These are phyloP conservation scores for Pristis pectinata DNA, from an alignment of 2,797 vertebrate species.

Conservation along the genomic window DNA sequence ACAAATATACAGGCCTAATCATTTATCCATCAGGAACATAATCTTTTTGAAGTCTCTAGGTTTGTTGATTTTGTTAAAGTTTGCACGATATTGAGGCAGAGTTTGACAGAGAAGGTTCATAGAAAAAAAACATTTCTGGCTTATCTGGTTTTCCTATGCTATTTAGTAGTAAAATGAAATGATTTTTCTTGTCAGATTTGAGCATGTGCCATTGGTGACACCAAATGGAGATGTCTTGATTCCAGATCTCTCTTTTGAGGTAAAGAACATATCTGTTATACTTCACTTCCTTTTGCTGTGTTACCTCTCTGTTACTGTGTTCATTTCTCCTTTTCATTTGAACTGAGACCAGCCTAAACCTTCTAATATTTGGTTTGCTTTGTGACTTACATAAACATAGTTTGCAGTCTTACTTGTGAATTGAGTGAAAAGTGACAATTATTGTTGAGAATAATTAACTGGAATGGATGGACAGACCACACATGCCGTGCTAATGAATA, in stretches of 20 bases:
- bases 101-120: background rate
- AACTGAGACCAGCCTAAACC: background rate
- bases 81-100: background rate
- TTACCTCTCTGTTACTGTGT: background rate
- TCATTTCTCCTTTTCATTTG: background rate
- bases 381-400: background rate
- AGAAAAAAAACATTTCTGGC: constrained; percentile 28
- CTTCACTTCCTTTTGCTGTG: background rate
- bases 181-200: constrained; percentile 69
- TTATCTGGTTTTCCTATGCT: background rate
- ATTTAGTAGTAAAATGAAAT: background rate
- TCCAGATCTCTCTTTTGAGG: constrained; percentile 85
- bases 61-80: background rate
- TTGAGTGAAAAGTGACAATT: background rate
- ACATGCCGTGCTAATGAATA: background rate
- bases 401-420: background rate
- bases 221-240: constrained; percentile 95
- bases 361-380: background rate
- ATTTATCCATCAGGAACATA: too few species aligned
- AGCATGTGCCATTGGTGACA: constrained; percentile 83
- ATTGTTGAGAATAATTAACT: background rate
- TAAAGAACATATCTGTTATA: constrained; percentile 47
- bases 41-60: background rate
- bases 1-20: background rate
- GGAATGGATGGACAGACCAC: background rate